Evolutionary conservation across 2,113 vertebrate species (phyloP), one percentile per base, ranked within the genome.

Genomic region (Pteropus alecto): DNA sequence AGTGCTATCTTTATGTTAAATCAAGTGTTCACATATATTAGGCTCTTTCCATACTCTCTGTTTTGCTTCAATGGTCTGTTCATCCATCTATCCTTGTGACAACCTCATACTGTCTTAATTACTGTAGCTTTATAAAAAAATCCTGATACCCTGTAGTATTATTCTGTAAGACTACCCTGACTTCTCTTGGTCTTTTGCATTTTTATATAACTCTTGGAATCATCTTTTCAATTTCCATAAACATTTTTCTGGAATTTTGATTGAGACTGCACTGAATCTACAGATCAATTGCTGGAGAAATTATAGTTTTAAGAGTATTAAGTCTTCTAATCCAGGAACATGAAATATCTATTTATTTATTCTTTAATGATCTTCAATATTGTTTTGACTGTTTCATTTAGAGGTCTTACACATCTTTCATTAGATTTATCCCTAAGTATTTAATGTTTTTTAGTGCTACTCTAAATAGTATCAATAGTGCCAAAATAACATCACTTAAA

Each of bases 301-400:
- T 46, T 63, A 58, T 7, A 82, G 48, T 67, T 92, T 87, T 92
- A 78, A 78, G 46, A 87, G 41, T 92, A 24, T 2, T 73, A 24
- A 24, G 24, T 84, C 63, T 89, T 84, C 54, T 54, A 70, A 77
- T 56, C 28, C 82, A 93, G 85, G 43, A 76, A 63, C 43, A 71
- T 89, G 56, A 84, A 71, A 71, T 71, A 85, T 61, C 35, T 93
- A 63, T 79, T n/a, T 95, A 89, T 77, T 90, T 93, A 70, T 43
- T 33, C 14, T 58, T 87, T 74, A 81, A 67, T 38, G 38, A 78
- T 79, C 56, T 21, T 93, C 58, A 96, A 51, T 74, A 65, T 46
- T 79, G 46, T 79, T 93, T 33, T 79, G 33, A 79, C 35, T 90
- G 14, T 93, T 85, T 43, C 4, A 33, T 41, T n/a, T 41, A 67